Base-by-base conservation (phyloP, 2,113 vertebrate genomes). In the Vidua chalybeata region DNA sequence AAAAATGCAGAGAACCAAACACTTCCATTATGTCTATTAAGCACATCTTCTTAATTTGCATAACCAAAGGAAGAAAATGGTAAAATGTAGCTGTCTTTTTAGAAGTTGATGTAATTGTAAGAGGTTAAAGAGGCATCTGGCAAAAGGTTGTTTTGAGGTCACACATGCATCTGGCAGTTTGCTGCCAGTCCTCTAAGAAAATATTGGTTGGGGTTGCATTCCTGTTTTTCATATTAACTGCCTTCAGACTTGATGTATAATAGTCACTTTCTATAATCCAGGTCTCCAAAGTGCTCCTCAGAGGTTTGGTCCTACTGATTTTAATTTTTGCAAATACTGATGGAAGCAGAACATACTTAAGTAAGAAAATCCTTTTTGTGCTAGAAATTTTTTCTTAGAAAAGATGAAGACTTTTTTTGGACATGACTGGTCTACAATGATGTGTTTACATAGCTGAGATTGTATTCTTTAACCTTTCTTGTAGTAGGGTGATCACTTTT, bases 71-170 rank as follows among this genome's bases (percentile, higher is more conserved):
- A 87, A 51, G 58, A 90, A 91, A 95, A 94, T 90, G 59, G 71
- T 88, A 94, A 95, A 90, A 96, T 45, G 61, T 81, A 80, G 39
- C 76, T 27, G 68, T 74, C 93, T 88, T 96, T 88, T 92, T 78
- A 92, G 72, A 95, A 94, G 84, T 87, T 93, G 92, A 90, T 87
- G 73, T 92, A 93, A 95, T 95, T 96, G 83, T 92, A 89, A 68
- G 77, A 94, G 92, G 95, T 92, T 97, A 93, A 94, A 97, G 89
- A 96, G 94, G 91, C 96, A 97, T 97, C 94, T 96, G 96, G 94
- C 80, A 96, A 96, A 96, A 95, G 93, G 93, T 96, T 97, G 93
- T 95, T 94, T 96, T 93, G 88, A 96, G 90, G 96, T 96, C 96
- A 97, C 86, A 81, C 69, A 46, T 88, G 80, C 90, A 89, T 96